Conservation (phyloP, 2,113 vertebrate species). For the Trochalopteron elliotii region DNA sequence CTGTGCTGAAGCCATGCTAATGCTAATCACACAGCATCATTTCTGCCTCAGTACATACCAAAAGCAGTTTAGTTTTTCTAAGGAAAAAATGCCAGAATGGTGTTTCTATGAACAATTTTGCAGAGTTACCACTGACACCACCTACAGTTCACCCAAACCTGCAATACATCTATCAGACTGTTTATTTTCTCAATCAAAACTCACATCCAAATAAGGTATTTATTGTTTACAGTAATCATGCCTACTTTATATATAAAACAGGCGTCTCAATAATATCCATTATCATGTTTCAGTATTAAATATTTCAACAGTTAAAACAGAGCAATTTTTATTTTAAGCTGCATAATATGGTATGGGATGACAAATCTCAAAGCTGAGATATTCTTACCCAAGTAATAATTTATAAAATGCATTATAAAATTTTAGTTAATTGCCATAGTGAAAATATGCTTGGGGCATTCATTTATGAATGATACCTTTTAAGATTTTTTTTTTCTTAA, state of each 20-base stretch:
- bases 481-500: neutral
- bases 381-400: neutral
- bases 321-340: neutral
- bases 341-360: neutral
- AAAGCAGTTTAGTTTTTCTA: neutral
- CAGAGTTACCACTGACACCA: neutral
- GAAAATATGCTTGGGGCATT: neutral
- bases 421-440: neutral
- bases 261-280: neutral
- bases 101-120: neutral
- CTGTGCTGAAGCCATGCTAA: neutral
- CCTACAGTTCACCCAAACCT: neutral
- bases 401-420: slow-evolving; percentile 6
- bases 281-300: neutral
- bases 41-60: neutral
- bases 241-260: neutral
- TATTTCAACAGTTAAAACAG: neutral
- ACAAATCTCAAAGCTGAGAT: neutral
- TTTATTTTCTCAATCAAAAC: neutral
- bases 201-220: neutral
- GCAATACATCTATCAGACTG: neutral
- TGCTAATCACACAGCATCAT: neutral
- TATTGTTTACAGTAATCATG: neutral
- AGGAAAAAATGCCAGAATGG: neutral
- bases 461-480: neutral